Evolutionary conservation across 2,113 vertebrate genomes (phyloP).

Genomic region (Dolichotis patagonum): DNA sequence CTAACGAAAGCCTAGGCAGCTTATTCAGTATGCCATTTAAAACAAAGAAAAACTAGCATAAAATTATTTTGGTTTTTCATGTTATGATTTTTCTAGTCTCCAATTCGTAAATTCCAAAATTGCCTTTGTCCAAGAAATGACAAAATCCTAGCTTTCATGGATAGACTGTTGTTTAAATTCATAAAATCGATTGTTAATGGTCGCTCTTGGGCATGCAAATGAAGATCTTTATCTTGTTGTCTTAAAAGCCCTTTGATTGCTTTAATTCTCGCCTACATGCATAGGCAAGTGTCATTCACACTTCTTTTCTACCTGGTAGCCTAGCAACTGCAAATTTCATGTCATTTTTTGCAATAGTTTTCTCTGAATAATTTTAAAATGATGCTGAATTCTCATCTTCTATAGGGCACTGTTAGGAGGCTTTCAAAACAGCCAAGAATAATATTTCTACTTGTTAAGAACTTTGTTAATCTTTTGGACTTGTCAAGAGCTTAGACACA

Average conservation of each 20-base stretch:
- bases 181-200: background rate
- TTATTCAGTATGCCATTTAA: background rate
- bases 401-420: background rate
- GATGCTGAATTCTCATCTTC: background rate
- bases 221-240: background rate
- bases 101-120: constrained; percentile 45
- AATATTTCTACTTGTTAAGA: background rate
- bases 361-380: constrained; percentile 36
- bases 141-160: constrained; percentile 7
- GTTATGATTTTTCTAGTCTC: background rate
- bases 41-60: background rate
- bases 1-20: background rate
- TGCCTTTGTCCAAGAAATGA: background rate
- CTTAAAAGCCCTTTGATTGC: background rate
- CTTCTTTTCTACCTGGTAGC: background rate
- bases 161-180: background rate
- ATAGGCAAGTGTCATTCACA: background rate
- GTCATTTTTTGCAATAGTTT: background rate
- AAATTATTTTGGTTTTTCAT: background rate
- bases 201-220: background rate
- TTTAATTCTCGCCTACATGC: background rate
- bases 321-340: constrained; percentile 56
- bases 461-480: background rate
- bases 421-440: background rate
- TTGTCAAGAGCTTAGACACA: background rate